These are phyloP conservation scores for Lichenostomus cassidix DNA, from an alignment of 2,113 vertebrate genomes.

Conservation along the genomic window DNA sequence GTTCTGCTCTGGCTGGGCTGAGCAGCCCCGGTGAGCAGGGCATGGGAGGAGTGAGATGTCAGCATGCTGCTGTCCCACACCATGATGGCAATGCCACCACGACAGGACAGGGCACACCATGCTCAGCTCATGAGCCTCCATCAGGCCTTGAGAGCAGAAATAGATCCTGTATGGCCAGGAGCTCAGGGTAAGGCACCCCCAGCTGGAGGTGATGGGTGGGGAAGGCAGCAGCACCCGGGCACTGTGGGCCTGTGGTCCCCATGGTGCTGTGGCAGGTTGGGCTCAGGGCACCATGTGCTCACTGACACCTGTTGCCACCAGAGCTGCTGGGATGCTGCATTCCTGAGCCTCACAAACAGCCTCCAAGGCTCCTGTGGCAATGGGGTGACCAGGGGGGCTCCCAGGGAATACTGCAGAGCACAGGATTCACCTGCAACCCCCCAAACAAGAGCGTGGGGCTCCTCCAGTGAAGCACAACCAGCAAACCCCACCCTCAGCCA, in stretches of 20 bases:
- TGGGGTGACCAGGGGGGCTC: background rate
- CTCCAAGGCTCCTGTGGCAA: background rate
- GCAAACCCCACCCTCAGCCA: background rate
- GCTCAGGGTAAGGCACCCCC: background rate
- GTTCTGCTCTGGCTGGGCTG: background rate
- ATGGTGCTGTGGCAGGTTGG: background rate
- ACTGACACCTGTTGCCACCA: background rate
- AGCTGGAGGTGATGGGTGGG: background rate
- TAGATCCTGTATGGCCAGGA: rapidly evolving
- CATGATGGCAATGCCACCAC: background rate
- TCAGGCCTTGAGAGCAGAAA: background rate
- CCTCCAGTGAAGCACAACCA: background rate
- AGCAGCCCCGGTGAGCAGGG: rapidly evolving
- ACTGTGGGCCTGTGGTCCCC: background rate
- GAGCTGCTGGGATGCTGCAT: rapidly evolving
- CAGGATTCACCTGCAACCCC: background rate
- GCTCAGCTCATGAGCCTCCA: background rate
- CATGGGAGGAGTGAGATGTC: rapidly evolving
- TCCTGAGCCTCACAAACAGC: rapidly evolving
- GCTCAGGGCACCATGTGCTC: background rate
- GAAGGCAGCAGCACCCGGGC: background rate
- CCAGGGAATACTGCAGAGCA: background rate
- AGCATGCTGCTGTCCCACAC: background rate
- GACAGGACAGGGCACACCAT: rapidly evolving
- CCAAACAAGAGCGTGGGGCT: background rate